These are phyloP conservation scores for Chionodraco myersi DNA, from an alignment of 2,113 vertebrate species.

Conservation along the genomic window DNA sequence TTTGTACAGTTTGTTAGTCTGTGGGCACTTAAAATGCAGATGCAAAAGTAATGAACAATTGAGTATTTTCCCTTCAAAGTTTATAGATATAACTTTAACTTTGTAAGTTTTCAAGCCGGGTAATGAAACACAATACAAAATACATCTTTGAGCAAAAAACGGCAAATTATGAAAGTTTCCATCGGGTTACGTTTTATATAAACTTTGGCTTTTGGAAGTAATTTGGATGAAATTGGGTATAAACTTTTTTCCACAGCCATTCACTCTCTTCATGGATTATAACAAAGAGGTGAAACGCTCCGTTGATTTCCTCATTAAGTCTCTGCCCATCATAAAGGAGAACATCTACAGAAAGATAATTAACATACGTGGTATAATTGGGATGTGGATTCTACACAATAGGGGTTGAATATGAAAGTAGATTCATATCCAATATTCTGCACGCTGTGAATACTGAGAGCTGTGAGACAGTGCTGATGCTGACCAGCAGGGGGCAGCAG, in stretches of 20 bases:
- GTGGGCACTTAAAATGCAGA: too few relatives aligned
- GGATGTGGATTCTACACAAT: neutral
- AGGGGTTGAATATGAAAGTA: neutral
- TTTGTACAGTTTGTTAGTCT: too few relatives aligned
- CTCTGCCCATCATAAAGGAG: conserved; percentile 1
- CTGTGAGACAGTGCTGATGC: neutral
- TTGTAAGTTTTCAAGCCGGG: too few relatives aligned
- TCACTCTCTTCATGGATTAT: neutral
- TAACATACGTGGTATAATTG: neutral
- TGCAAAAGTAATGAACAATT: too few relatives aligned
- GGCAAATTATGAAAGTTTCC: neutral
- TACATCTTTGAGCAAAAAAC: too few relatives aligned
- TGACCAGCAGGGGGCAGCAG: conserved; percentile 60
- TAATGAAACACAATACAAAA: too few relatives aligned
- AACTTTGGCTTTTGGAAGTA: neutral
- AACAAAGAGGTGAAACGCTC: neutral
- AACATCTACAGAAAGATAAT: neutral
- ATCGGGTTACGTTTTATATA: too few relatives aligned
- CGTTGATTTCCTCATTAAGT: neutral
- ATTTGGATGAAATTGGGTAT: neutral
- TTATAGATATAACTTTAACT: too few relatives aligned
- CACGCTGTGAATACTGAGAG: neutral
- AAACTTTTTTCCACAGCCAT: neutral
- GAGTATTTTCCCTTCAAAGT: too few relatives aligned
- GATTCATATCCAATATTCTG: conserved; percentile 4